Evolutionary conservation across 2,797 vertebrate genomes (phyloP).

Genomic region (Rhyacichthys aspro): DNA sequence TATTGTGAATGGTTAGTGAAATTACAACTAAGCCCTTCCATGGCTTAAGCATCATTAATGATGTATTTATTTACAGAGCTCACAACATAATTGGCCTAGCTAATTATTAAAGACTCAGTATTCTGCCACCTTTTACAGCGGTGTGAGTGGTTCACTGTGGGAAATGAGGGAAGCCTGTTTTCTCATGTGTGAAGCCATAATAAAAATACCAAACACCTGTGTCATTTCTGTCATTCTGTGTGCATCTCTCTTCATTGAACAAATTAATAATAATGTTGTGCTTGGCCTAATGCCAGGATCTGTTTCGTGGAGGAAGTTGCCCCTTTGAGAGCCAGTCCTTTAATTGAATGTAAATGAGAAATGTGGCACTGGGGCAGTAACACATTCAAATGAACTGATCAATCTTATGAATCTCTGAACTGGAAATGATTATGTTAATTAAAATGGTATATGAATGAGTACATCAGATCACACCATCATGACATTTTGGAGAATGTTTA

Average conservation of each 20-base stretch:
- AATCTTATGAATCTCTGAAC: too few relatives aligned
- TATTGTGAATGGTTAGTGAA: constrained; percentile 5
- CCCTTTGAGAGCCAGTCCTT: too few relatives aligned
- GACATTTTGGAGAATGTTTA: too few relatives aligned
- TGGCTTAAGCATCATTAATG: constrained; percentile 19
- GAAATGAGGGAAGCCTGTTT: constrained; percentile 37
- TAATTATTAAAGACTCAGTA: constrained; percentile 42
- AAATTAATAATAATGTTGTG: constrained; percentile 38
- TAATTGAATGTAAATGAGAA: too few relatives aligned
- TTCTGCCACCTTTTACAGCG: constrained; percentile 24
- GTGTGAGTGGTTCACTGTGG: constrained; percentile 32
- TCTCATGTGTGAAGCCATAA: constrained; percentile 46
- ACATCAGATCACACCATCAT: too few relatives aligned
- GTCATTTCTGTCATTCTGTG: constrained; percentile 30
- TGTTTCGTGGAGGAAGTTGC: too few relatives aligned
- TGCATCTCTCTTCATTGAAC: constrained; percentile 50
- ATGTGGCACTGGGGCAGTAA: too few relatives aligned
- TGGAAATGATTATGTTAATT: too few relatives aligned
- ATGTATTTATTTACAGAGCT: constrained; percentile 42
- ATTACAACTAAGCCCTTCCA: constrained; percentile 10
- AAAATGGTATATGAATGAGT: too few relatives aligned
- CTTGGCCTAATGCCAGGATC: too few relatives aligned
- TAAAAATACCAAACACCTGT: constrained; percentile 48
- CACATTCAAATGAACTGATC: too few relatives aligned
- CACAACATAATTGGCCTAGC: constrained; percentile 55